Evolutionary conservation across 2,797 vertebrate genomes (phyloP), one percentile per base, ranked within the genome.

Genomic region (Chlorospingus flavigularis): DNA sequence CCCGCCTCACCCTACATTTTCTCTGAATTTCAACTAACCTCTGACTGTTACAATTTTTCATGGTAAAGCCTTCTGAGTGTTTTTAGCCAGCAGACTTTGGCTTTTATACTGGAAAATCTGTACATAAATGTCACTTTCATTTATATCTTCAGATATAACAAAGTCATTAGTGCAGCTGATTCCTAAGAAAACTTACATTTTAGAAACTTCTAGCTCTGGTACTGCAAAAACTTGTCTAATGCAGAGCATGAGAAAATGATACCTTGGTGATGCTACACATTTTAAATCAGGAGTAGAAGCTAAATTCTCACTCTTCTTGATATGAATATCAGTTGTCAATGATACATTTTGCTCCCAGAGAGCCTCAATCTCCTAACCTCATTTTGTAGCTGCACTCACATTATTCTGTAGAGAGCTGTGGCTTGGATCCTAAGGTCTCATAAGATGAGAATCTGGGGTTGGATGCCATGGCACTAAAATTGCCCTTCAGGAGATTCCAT

Each of bases 91-190:
- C 28, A 86, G 53, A 90, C 25, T 91, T 77, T 85, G 92, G 92
- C 85, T 95, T 94, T 90, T 76, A 51, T 40, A 90, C 63, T 84
- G 74, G 92, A 90, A 96, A 95, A 54, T 90, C 65, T 78, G 79
- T 92, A 91, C 9, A 76, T 30, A 94, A 86, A 86, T 86, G 89
- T 90, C 92, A 88, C 35, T 94, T 68, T 89, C 85, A 90, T 72
- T 94, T 94, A 86, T 70, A 81, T 73, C 55, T 55, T 73, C 45
- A 48, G 66, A 43, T 93, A 43, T 28, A 94, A 86, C 79, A 20
- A 90, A 92, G 55, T 67, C 67, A 93, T 82, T 90, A 90, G 90
- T 45, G 77, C 67, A 90, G 73, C 18, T 31, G 70, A 91, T 73
- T 96, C 70, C 85, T 88, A 84, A 67, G 88, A 94, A 94, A 91